Base-by-base conservation (phyloP, 1,140 invertebrate genomes). In the Ceratosolen fusciceps region DNA sequence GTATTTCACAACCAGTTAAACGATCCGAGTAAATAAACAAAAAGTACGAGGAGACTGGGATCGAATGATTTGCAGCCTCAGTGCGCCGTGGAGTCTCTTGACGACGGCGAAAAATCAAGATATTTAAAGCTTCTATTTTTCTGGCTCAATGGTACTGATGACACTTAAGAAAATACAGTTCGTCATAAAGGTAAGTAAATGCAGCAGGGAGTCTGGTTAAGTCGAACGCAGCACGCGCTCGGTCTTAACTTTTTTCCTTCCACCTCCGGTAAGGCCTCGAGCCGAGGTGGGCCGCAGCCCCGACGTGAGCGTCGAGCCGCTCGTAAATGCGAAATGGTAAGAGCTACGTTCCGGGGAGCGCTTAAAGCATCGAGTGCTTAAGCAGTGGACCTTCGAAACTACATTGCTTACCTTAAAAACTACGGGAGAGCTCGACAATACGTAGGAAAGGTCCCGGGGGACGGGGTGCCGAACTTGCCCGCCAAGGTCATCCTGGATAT, bases 61-160 rank as follows among this genome's bases (percentile, higher is more conserved):
- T 62, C 37, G 58, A 65, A 62, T 60, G 72, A 74, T 74, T 74
- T 74, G 56, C 52, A 43, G 26, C 21, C 37, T 26, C 21, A 1
- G n/a, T 5, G 21, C 34, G 47, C 24, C 60, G 29, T 2, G 43
- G n/a, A n/a, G n/a, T n/a, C n/a, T n/a, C n/a, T 49, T 29, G 31
- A 54, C 60, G 47, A 31, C 26, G 7, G 39, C 60, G 60, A 67
- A 39, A 60, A 75, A 75, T 75, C 43, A 43, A 49, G 47, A 67
- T 24, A 37, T 75, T 75, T 14, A 9, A 52, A 49, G 37, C 21
- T 65, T 65, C 37, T 37, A 52, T 52, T 75, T 67, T 43, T 2
- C n/a, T 49, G n/a, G 39, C 67, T 70, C 34, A 70, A n/a, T 34
- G 29, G 29, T 54, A 54, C 47, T 52, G 70, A 52, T 72, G 43